A percentile compares a stretch with the other conserved stretches of the same genome.
Conservation (phyloP, 2,113 vertebrate genomes). For the Podarcis cretensis region DNA sequence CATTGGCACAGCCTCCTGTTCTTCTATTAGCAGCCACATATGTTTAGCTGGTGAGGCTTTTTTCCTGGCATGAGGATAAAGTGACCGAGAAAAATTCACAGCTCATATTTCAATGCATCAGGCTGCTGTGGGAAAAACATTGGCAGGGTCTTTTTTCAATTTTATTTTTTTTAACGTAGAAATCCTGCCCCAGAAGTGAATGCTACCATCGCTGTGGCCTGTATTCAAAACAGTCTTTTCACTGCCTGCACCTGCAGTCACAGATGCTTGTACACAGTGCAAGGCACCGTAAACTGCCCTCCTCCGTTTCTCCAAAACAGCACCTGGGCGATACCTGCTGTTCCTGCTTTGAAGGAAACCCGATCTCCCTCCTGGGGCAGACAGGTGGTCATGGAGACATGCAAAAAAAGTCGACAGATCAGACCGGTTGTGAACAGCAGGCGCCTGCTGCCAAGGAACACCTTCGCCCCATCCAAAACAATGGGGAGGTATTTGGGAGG, state of each 20-base stretch:
- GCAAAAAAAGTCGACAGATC: neutral
- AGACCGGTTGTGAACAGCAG: neutral
- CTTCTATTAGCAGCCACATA: neutral
- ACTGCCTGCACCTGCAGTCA: neutral
- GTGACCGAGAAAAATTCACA: neutral
- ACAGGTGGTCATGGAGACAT: neutral
- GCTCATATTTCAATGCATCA: neutral
- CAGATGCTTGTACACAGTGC: neutral
- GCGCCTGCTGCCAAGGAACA: neutral
- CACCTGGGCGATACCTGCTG: neutral
- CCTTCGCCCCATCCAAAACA: neutral
- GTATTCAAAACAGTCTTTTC: neutral
- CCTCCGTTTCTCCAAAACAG: neutral
- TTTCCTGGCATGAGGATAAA: neutral
- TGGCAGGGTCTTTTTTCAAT: neutral
- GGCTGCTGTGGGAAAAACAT: neutral
- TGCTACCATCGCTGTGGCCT: neutral
- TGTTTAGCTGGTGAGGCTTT: neutral
- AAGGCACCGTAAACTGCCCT: neutral
- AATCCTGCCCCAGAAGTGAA: neutral
- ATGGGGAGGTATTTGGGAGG: neutral
- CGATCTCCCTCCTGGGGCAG: neutral
- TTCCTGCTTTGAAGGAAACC: neutral
- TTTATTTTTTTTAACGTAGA: neutral
- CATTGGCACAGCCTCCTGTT: neutral